Conservation (phyloP, 2,888 invertebrate genomes). For the Abscondita cerata region DNA sequence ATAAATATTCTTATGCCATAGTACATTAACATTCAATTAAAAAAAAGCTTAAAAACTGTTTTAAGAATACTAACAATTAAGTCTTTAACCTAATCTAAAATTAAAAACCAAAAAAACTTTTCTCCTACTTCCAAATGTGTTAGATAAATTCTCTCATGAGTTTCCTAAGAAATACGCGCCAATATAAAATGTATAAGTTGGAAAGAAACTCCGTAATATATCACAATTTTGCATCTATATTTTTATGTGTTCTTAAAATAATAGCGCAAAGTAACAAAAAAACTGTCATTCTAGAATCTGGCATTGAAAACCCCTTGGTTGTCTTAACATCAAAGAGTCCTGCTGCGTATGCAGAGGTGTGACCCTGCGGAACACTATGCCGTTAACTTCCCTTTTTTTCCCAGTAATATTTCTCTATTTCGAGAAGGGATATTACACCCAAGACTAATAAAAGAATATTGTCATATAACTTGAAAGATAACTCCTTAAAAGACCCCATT, state of each 20-base stretch:
- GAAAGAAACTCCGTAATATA: conserved; percentile 14
- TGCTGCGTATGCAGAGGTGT: conserved; percentile 38
- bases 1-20: no score
- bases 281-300: conserved; percentile 27
- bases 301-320: conserved; percentile 29
- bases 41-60: no score
- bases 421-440: conserved; percentile 31
- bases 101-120: background rate
- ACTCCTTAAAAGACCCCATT: conserved; percentile 28
- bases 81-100: no score
- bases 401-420: conserved; percentile 32
- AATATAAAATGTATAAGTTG: background rate
- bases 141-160: conserved; percentile 13
- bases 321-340: conserved; percentile 27
- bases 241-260: conserved; percentile 26
- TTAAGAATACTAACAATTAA: no score
- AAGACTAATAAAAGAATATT: conserved; percentile 36
- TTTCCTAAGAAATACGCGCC: background rate
- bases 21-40: no score
- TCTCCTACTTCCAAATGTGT: conserved; percentile 15
- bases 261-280: conserved; percentile 24
- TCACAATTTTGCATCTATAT: conserved; percentile 17
- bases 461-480: conserved; percentile 33
- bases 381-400: conserved; percentile 32
- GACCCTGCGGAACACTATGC: conserved; percentile 33